These are phyloP conservation scores for Drosophila tropicalis DNA, from an alignment of 1,140 invertebrate genomes.

Conservation along the genomic window DNA sequence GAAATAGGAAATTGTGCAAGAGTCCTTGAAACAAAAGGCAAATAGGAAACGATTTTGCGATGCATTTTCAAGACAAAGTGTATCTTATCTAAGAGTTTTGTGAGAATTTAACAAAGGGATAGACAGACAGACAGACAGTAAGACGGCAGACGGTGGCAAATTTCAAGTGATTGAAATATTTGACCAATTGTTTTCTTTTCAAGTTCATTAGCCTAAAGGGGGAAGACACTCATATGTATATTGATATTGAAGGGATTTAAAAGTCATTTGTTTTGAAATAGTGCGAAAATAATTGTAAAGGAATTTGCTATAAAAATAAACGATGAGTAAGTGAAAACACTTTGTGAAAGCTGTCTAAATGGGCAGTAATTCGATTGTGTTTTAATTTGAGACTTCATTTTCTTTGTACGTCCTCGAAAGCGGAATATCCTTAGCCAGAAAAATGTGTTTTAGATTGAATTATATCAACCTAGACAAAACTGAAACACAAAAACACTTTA, in stretches of 20 bases:
- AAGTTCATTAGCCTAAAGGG: slow-evolving; percentile 4
- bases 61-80: not conserved
- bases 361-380: too few species aligned
- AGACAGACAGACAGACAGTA: not conserved
- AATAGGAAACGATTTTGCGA: not conserved
- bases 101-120: not conserved
- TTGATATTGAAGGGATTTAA: not conserved
- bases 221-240: not conserved
- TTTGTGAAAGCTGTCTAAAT: too few species aligned
- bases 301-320: too few species aligned
- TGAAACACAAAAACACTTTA: too few species aligned
- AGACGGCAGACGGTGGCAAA: not conserved
- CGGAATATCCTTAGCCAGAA: too few species aligned
- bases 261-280: too few species aligned
- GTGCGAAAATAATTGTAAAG: too few species aligned
- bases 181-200: not conserved
- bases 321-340: too few species aligned
- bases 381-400: too few species aligned
- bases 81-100: not conserved
- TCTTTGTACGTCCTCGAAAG: too few species aligned
- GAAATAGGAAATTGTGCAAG: not conserved
- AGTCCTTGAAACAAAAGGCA: not conserved
- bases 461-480: too few species aligned
- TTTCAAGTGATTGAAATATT: slow-evolving; percentile 1
- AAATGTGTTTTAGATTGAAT: too few species aligned